A percentile compares a stretch with the other conserved stretches of the same genome.
Conservation (phyloP, 2,113 vertebrate genomes). For the Brachyhypopomus gauderio region DNA sequence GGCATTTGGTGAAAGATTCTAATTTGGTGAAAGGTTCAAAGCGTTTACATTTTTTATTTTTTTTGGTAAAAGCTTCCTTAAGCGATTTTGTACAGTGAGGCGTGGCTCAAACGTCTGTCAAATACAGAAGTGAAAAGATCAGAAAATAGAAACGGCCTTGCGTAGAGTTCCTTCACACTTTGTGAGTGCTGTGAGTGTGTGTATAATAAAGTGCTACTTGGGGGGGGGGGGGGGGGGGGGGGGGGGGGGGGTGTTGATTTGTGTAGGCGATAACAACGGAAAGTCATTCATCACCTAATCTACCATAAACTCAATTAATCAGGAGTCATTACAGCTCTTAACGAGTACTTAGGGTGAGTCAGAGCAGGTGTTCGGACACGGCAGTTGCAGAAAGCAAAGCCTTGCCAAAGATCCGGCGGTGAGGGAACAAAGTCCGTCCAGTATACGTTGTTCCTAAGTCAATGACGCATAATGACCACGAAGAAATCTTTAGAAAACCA, state of each 20-base stretch:
- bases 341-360: not conserved
- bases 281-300: no score
- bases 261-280: no score
- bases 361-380: not conserved
- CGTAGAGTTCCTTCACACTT: not conserved
- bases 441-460: not conserved
- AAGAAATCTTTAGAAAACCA: no score
- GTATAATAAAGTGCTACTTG: not conserved
- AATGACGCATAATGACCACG: no score
- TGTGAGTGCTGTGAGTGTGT: no score
- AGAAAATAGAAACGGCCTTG: conserved; percentile 25
- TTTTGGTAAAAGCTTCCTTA: conserved; percentile 2
- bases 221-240: no score
- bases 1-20: not conserved
- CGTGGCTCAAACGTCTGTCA: conserved; percentile 8
- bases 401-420: not conserved
- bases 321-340: not conserved
- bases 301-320: not conserved
- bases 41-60: no score
- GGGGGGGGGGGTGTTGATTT: no score
- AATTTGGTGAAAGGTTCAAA: not conserved
- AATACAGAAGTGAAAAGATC: conserved; percentile 58
- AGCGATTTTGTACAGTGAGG: not conserved
- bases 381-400: not conserved
- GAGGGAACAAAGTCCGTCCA: conserved; percentile 11